Base-by-base conservation (phyloP, 2,797 vertebrate genomes). In the Premnoplex brunnescens region DNA sequence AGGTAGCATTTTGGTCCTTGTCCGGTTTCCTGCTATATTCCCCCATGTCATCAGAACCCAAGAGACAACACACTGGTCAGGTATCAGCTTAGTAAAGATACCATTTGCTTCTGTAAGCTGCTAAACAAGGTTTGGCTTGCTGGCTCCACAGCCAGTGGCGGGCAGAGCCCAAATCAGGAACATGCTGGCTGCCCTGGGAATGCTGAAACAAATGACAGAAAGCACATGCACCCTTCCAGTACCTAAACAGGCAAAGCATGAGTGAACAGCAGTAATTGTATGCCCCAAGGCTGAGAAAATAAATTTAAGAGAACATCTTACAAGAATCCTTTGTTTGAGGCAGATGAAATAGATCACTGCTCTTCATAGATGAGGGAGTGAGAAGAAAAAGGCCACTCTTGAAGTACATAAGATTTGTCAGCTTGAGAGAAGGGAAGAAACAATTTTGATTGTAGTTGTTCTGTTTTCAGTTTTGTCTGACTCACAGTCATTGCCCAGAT, bases 251-350 rank as follows among this genome's bases (percentile, higher is more conserved):
- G 23, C 41, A 71, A 94, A 78, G 79, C 68, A 24, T 51, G 69
- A 85, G 55, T 63, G 89, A 94, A 41, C 85, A 86, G 78, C 72
- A 75, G 69, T 88, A 94, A 93, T 78, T 85, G 39, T 39, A 17
- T 89, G 46, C 39, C 75, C 51, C n/a, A 37, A 72, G 54, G 54
- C 1, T 58, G 69, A 88, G 72, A 89, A 93, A 94, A 91, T 83
- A 46, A 86, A 67, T 91, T 74, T 60, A 21, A 85, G 59, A 90
- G 56, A 83, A 51, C 49, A 62, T 83, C 68, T 85, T 95, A 63
- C 44, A 74, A 67, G n/a, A 87, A 43, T 71, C 52, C 55, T 95
- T 95, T 86, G n/a, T 91, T 78, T 91, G 81, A 87, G 37, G 52
- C 56, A 71, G 55, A 76, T 79, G 67, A 93, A 85, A 74, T 49